These are phyloP conservation scores for Diplodus sargus DNA, from an alignment of 2,797 vertebrate species.

Conservation along the genomic window DNA sequence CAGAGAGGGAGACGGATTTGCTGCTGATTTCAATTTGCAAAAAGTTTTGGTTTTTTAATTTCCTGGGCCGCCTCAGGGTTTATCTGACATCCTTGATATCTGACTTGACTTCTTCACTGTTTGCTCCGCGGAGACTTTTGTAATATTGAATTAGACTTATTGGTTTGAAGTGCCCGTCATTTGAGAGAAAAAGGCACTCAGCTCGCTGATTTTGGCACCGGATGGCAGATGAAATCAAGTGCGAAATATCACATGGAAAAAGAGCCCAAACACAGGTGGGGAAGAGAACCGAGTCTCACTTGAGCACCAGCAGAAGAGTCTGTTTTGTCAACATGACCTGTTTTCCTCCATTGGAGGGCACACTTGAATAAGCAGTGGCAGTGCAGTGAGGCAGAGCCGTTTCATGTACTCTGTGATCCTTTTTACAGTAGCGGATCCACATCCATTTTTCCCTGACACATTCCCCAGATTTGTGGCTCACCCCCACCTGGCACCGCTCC, in stretches of 20 bases:
- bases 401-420: conserved; percentile 39
- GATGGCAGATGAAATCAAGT: conserved; percentile 17
- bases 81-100: conserved; percentile 11
- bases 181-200: conserved; percentile 12
- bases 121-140: conserved; percentile 11
- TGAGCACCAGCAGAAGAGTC: conserved; percentile 30
- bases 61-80: background rate
- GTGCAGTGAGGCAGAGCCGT: conserved; percentile 36
- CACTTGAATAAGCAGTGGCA: conserved; percentile 72
- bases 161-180: conserved; percentile 11
- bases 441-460: conserved; percentile 37
- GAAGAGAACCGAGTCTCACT: conserved; percentile 26
- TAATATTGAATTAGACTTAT: conserved; percentile 13
- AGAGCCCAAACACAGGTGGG: conserved; percentile 19
- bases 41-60: conserved; percentile 30
- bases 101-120: conserved; percentile 14
- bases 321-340: conserved; percentile 61
- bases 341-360: conserved; percentile 77
- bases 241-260: conserved; percentile 18
- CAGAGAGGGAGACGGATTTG: background rate
- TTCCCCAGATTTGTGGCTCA: conserved; percentile 63
- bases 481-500: conserved; percentile 58
- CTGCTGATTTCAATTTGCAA: conserved; percentile 29
- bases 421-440: conserved; percentile 46
- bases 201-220: conserved; percentile 22